Base-by-base conservation (phyloP, 92 coral and sea anemone species). In the Metridium senile region DNA sequence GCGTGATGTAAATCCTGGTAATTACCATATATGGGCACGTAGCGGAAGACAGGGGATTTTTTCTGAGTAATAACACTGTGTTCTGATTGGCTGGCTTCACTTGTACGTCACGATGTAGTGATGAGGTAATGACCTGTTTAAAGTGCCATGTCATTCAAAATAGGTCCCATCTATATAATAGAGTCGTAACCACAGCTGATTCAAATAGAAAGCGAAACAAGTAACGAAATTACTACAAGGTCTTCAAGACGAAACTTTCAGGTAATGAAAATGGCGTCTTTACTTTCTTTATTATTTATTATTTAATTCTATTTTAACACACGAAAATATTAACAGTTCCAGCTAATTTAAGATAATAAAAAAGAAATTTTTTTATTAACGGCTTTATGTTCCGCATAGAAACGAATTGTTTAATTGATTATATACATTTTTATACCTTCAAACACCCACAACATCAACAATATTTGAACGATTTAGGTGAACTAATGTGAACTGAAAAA, bases 161-260 rank as follows among this genome's bases (percentile, higher is more conserved):
- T 39, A 39, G 49, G 49, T 39, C 6, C 49, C n/a, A n/a, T n/a
- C 49, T 39, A 39, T 11, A 32, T 22, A 9, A 23, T 21, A n/a
- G 47, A 9, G 9, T 64, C 31, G 43, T 34, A 13, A 68, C 0
- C 25, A 27, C 61, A 62, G 18, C 49, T 47, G 30, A 25, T 28
- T 31, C n/a, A n/a, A n/a, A n/a, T 73, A 9, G 21, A 20, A 20
- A 32, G 26, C n/a, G 58, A 58, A 28, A n/a, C 19, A 23, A 73
- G 57, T 0, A 53, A 11, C 30, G 43, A 22, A 57, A 43, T 11
- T 49, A 21, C 33, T 57, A 21, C 20, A 73, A 71, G 49, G 28
- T 25, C 62, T 71, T 29, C 76, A 71, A 58, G 53, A 73, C 78
- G 78, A 73, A 73, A 58, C 66, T 57, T 31, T 73, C 78, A 73